Base-by-base conservation (phyloP, 2,797 vertebrate species). In the Uromys caudimaculatus region DNA sequence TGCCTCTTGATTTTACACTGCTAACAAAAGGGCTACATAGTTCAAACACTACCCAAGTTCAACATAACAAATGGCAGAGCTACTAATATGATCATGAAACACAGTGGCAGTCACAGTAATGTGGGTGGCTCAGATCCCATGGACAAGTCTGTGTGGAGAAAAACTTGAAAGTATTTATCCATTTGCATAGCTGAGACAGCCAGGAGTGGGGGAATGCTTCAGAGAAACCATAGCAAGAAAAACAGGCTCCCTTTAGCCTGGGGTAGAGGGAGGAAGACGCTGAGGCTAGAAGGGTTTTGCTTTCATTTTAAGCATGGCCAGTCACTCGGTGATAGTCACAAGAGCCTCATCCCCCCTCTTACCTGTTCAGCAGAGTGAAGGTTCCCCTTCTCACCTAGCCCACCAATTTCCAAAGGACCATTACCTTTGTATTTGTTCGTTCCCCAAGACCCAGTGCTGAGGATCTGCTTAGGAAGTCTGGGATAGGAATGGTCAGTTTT, bases 271-370 rank as follows among this genome's bases (percentile, higher is more conserved):
- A 24, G n/a, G 11, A 95, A 35, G 96, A 38, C 52, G 56, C 41
- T 95, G 96, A 83, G 50, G 50, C n/a, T 41, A 56, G 47, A 27
- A 83, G 89, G 75, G 41, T 67, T 76, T 94, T 54, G 41, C 7
- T 73, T 91, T 96, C 75, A 84, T 87, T 67, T 90, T 96, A 91
- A 95, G 44, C 27, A 60, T 87, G 84, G 78, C n/a, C n/a, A 96
- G 62, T 21, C 11, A n/a, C 67, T 81, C 52, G 44, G 84, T 71
- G 62, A 89, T 91, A 89, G 82, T 95, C 35, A 94, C 75, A 41
- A 27, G 47, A 96, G 84, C n/a, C 41, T 89, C 75, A 52, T 81
- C 38, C 16, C 19, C 32, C n/a, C 6, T 94, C 50, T 84, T 71
- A 84, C 21, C 79, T 81, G 38, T 52, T 96, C 52, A 71, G 83